Percentiles rank a stretch among this genome's conserved stretches.
phyloP scores from a whole-genome alignment of 2,797 vertebrate genomes.

The Pitangus sulphuratus region DNA sequence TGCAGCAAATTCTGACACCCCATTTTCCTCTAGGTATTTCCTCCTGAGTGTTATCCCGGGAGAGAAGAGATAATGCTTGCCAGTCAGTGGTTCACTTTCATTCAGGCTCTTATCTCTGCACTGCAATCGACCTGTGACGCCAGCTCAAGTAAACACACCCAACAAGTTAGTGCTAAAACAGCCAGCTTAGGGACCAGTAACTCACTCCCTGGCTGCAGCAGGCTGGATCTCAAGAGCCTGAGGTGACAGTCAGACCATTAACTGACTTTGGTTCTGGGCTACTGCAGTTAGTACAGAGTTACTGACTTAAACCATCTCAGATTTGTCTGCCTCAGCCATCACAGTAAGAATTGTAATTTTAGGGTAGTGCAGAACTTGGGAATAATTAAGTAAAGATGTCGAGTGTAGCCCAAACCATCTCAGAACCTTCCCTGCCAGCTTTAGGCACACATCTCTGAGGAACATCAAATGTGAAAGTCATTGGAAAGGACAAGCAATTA shows the following conservation, averaged over 20 bases:
- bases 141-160: neutral
- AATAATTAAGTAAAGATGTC: neutral
- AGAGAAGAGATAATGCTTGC: neutral
- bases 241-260: neutral
- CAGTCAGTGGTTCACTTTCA: slow-evolving; percentile 41
- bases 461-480: neutral
- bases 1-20: neutral
- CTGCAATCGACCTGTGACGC: neutral
- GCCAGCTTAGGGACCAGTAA: neutral
- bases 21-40: slow-evolving; percentile 2
- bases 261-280: neutral
- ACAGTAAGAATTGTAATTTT: neutral
- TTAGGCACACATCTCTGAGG: neutral
- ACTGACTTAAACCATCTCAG: neutral
- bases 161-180: neutral
- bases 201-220: neutral
- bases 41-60: neutral
- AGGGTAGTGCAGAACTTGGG: neutral
- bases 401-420: neutral
- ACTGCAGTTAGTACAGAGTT: neutral
- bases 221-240: neutral
- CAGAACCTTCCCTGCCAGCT: neutral
- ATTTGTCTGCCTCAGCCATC: neutral
- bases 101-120: slow-evolving; percentile 53
- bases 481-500: neutral